Conservation (phyloP, 92 coral and sea anemone species). For the Palythoa heliodiscus region DNA sequence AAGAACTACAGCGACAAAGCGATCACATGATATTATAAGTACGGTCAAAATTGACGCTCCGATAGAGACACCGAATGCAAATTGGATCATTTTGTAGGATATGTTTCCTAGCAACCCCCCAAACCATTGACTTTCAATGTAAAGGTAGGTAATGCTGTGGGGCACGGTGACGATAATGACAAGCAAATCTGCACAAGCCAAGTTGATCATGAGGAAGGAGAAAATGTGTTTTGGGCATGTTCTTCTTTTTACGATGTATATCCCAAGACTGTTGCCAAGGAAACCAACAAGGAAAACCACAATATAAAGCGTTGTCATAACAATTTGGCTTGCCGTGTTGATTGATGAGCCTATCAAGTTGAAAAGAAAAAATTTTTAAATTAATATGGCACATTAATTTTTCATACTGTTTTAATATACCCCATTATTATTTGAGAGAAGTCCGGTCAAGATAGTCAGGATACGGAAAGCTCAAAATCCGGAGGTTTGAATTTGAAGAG, state of each 20-base stretch:
- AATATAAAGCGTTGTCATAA: slow-evolving; percentile 23
- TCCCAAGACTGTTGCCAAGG: slow-evolving; percentile 40
- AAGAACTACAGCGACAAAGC: slow-evolving; percentile 23
- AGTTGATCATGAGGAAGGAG: slow-evolving; percentile 23
- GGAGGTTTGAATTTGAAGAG: too few relatives aligned
- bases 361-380: not conserved
- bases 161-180: slow-evolving; percentile 17
- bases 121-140: slow-evolving; percentile 17
- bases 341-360: not conserved
- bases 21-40: slow-evolving; percentile 31
- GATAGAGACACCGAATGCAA: slow-evolving; percentile 27
- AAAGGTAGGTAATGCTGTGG: not conserved
- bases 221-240: slow-evolving; percentile 6
- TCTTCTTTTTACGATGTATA: slow-evolving; percentile 12
- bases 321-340: not conserved
- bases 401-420: too few relatives aligned
- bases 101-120: slow-evolving; percentile 30
- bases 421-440: too few relatives aligned
- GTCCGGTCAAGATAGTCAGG: too few relatives aligned
- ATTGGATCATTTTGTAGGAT: not conserved
- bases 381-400: too few relatives aligned
- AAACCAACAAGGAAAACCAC: slow-evolving; percentile 29
- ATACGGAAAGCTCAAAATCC: too few relatives aligned
- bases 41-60: slow-evolving; percentile 30
- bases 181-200: slow-evolving; percentile 35